Base-by-base conservation (phyloP, 1,140 invertebrate genomes). In the Drosophila ananassae region DNA sequence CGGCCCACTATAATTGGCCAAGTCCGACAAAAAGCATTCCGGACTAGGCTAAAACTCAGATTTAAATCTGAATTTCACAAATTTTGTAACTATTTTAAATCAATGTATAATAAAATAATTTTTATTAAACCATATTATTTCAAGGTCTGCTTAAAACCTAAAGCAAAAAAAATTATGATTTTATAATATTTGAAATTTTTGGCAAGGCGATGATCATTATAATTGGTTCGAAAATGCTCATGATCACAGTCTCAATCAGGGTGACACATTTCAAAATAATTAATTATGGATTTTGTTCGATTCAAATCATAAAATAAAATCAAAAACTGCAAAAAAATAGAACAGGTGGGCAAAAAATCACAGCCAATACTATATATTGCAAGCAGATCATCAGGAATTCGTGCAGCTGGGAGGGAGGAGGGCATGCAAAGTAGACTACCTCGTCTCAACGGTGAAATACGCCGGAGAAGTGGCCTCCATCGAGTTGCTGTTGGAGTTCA, bases 371-470 rank as follows among this genome's bases (percentile, higher is more conserved):
- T 41, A 28, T 13, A 41, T 25, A 25, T n/a, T 17, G 25, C 69
- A 78, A 63, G 46, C 61, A 61, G 63, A 22, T n/a, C 28, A 22
- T 34, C 13, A 4, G 37, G 30, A 17, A 28, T 17, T 51, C 60
- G 60, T 59, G 74, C 41, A 39, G 50, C n/a, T 48, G 34, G 12
- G 54, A 7, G 30, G n/a, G 13, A 5, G 9, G 3, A 37, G 10
- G 0, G 34, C 8, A 39, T 24, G 8, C 21, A 32, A 22, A 3
- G 10, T 0, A 6, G 10, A 72, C 69, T 89, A 89, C 82, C 83
- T 89, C 75, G 82, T 85, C 71, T 87, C 83, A 47, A 81, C 61
- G 52, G 83, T 87, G 44, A 89, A 87, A 79, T 85, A 85, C 58
- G 81, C 55, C 62, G 79, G 58, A 24, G 79, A 71, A 57, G 57